Conservation (phyloP, 2,113 vertebrate species). For the Oplegnathus fasciatus region DNA sequence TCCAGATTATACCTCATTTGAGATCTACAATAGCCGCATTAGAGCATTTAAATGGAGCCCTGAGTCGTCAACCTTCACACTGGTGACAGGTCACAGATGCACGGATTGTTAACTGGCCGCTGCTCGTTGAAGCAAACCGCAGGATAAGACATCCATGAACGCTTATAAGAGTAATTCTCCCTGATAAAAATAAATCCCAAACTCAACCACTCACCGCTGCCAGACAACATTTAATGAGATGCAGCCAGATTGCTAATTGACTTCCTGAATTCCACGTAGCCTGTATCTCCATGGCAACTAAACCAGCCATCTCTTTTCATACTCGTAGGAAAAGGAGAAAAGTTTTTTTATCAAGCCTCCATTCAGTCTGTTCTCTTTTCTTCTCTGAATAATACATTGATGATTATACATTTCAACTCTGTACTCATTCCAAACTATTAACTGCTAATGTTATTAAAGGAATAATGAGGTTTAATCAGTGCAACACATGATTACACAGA, state of each 20-base stretch:
- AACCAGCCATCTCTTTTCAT: conserved; percentile 61
- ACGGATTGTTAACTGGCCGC: conserved; percentile 43
- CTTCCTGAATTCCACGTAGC: conserved; percentile 81
- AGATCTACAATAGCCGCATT: conserved; percentile 75
- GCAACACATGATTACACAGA: conserved; percentile 57
- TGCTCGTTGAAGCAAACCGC: conserved; percentile 21
- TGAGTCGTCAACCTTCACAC: conserved; percentile 47
- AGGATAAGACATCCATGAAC: conserved; percentile 55
- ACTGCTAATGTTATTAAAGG: conserved; percentile 55
- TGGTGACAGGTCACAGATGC: conserved; percentile 69
- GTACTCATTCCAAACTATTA: conserved; percentile 44
- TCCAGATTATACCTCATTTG: conserved; percentile 79
- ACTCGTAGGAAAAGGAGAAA: conserved; percentile 25
- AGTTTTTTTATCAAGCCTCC: conserved; percentile 26
- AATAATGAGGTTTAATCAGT: conserved; percentile 68
- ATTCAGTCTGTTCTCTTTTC: conserved; percentile 45
- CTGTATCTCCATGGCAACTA: conserved; percentile 83
- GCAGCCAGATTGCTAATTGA: conserved; percentile 84
- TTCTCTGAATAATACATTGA: conserved; percentile 44
- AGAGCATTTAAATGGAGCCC: conserved; percentile 60
- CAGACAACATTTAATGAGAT: conserved; percentile 81
- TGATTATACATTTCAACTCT: conserved; percentile 54
- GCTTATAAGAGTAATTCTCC: conserved; percentile 24
- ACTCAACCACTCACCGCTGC: conserved; percentile 52
- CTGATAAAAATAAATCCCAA: conserved; percentile 63